These are phyloP conservation scores for Equus przewalskii DNA, from an alignment of 2,113 vertebrate species.

Conservation along the genomic window DNA sequence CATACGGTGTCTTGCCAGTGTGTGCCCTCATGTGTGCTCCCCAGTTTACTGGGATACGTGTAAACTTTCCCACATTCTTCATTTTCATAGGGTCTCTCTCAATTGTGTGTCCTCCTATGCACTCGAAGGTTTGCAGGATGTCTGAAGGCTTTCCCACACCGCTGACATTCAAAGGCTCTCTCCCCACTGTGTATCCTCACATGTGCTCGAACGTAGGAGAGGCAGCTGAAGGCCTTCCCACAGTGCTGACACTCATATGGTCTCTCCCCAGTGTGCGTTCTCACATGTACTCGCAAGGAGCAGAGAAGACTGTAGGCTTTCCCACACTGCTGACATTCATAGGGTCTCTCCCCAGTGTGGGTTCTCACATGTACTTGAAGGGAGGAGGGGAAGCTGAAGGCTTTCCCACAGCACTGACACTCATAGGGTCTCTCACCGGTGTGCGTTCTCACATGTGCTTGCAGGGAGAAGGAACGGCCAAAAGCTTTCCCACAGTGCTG, in stretches of 20 bases:
- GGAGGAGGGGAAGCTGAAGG: neutral
- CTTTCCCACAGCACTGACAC: constrained; percentile 65
- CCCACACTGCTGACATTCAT: constrained; percentile 48
- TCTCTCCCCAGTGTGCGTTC: neutral
- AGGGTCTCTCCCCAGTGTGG: constrained; percentile 33
- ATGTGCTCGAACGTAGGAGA: no score
- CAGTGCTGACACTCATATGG: neutral
- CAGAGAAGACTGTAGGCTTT: constrained; percentile 41
- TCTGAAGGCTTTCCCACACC: neutral
- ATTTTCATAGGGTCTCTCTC: neutral
- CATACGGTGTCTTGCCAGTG: constrained; percentile 61
- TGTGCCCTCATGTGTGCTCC: constrained; percentile 74
- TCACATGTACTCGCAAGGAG: neutral
- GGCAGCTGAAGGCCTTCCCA: neutral
- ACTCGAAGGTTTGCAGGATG: no score
- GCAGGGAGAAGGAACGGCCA: neutral
- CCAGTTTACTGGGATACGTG: no score
- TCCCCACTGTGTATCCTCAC: no score
- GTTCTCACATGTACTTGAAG: neutral
- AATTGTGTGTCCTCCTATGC: constrained; percentile 53
- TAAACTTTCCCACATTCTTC: neutral
- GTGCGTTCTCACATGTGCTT: constrained; percentile 31
- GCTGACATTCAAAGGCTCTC: no score
- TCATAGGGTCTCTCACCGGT: neutral
- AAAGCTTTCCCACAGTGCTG: constrained; percentile 56